phyloP scores from a whole-genome alignment of 2,113 vertebrate species.

The Holacanthus passer region DNA sequence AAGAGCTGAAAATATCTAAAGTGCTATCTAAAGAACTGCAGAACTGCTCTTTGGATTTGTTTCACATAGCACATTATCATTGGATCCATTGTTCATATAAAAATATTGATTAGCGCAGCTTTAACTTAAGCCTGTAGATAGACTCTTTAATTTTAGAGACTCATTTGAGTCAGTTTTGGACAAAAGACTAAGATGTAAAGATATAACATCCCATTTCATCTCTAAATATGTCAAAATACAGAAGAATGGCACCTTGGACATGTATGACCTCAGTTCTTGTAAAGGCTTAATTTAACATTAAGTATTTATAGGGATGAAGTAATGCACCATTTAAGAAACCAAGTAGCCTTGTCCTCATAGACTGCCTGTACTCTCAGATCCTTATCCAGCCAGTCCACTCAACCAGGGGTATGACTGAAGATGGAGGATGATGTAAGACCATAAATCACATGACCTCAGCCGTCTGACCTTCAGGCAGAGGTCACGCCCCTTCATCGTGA shows the following conservation, averaged over 20 bases:
- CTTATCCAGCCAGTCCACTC: conserved; percentile 17
- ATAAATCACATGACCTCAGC: conserved; percentile 56
- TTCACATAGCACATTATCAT: neutral
- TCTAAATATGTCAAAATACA: neutral
- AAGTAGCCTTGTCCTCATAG: neutral
- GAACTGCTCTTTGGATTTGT: too few relatives aligned
- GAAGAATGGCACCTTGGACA: neutral
- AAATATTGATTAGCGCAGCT: neutral
- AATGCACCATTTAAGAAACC: neutral
- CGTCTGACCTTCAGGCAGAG: conserved; percentile 49
- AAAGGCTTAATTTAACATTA: neutral
- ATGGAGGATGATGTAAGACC: conserved; percentile 41
- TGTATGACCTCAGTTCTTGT: neutral
- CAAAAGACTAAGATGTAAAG: too few relatives aligned
- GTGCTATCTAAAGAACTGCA: neutral
- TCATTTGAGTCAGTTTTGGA: neutral
- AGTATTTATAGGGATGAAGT: conserved; percentile 10
- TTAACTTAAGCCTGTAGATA: neutral
- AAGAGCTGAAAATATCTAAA: neutral
- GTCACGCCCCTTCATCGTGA: conserved; percentile 23
- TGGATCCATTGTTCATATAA: neutral
- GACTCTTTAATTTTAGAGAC: neutral
- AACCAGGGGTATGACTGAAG: conserved; percentile 23
- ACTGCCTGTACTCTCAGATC: conserved; percentile 8
- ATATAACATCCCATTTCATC: neutral